Conservation (phyloP, 2,797 vertebrate genomes). For the Anabacerthia variegaticeps region DNA sequence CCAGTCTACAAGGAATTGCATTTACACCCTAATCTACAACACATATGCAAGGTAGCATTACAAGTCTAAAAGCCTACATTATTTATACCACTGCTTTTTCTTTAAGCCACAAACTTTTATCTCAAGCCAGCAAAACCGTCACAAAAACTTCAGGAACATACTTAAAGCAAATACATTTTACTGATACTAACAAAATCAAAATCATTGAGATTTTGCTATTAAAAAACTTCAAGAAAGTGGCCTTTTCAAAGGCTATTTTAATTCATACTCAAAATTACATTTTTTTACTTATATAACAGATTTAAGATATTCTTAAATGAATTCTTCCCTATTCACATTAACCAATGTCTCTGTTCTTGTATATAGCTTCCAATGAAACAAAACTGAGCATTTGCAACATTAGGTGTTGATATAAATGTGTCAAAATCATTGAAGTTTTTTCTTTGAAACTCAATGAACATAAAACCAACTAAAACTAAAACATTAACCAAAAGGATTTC, state of each 20-base stretch:
- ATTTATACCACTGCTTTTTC: not conserved
- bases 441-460: not conserved
- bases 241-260: not conserved
- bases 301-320: not conserved
- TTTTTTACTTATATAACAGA: not conserved
- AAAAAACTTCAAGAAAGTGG: not conserved
- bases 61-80: not conserved
- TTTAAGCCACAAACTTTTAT: not conserved
- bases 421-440: not conserved
- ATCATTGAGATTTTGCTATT: not conserved
- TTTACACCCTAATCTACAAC: not conserved
- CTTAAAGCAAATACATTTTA: not conserved
- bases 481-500: not conserved
- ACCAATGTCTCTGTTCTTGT: not conserved
- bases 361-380: not conserved
- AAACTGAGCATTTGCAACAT: not conserved
- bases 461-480: not conserved
- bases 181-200: not conserved
- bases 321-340: not conserved
- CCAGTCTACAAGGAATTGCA: not conserved
- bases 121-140: not conserved
- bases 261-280: not conserved
- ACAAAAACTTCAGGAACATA: not conserved
- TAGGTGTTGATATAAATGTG: not conserved
- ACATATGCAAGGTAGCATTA: fast-evolving